Evolutionary conservation across 1,140 invertebrate genomes (phyloP).

Genomic region (Riptortus pedestris): DNA sequence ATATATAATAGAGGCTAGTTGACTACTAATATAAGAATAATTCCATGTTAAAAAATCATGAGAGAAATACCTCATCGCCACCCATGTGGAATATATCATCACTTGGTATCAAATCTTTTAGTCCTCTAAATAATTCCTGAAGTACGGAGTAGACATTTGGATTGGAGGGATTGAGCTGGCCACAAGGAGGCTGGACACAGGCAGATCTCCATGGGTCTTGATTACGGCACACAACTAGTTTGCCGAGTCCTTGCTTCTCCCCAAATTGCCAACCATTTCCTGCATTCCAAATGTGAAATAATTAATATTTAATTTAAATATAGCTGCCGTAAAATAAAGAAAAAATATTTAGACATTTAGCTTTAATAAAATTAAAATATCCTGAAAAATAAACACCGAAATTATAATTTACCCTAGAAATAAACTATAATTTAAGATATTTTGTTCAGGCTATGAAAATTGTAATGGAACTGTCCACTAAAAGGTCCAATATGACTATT

Average conservation of each 20-base stretch:
- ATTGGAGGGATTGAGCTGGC: constrained; percentile 73
- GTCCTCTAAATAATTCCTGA: constrained; percentile 54
- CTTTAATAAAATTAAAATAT: too few relatives aligned
- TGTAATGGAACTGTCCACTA: too few relatives aligned
- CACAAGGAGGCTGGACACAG: constrained; percentile 75
- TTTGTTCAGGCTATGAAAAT: too few relatives aligned
- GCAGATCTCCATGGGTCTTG: constrained; percentile 57
- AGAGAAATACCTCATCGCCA: constrained; percentile 60
- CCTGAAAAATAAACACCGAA: too few relatives aligned
- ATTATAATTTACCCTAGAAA: too few relatives aligned
- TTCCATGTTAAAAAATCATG: background rate
- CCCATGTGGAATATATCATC: constrained; percentile 66
- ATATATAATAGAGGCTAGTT: too few relatives aligned
- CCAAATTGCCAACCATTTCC: constrained; percentile 68
- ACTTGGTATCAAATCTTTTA: constrained; percentile 48
- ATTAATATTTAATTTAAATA: background rate
- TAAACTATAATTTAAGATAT: too few relatives aligned
- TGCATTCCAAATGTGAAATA: background rate
- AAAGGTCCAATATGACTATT: too few relatives aligned
- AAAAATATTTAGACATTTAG: too few relatives aligned
- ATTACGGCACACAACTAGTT: constrained; percentile 66
- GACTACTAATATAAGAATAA: too few relatives aligned
- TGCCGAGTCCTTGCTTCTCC: constrained; percentile 42
- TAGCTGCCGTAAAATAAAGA: too few relatives aligned
- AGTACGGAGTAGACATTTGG: constrained; percentile 58